phyloP scores from a whole-genome alignment of 2,888 invertebrate genomes.

The Drosophila fungiperda region DNA sequence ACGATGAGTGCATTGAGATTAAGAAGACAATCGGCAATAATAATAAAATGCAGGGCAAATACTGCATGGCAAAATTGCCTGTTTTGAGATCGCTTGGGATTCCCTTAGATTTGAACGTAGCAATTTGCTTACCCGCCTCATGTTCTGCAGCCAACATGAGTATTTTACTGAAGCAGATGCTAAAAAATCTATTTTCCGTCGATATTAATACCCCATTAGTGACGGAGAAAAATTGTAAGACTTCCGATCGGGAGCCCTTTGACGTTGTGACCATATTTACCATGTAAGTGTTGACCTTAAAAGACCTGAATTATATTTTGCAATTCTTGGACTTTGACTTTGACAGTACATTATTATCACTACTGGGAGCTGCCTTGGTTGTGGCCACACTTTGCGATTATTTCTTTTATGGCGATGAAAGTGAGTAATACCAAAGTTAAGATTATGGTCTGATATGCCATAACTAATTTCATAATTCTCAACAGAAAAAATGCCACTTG shows the following conservation, averaged over 20 bases:
- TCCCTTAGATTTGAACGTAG: slow-evolving; percentile 33
- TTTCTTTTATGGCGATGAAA: slow-evolving; percentile 29
- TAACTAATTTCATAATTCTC: slow-evolving; percentile 10
- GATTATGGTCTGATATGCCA: slow-evolving; percentile 25
- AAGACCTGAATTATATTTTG: neutral
- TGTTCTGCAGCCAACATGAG: slow-evolving; percentile 53
- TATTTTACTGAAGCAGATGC: slow-evolving; percentile 23
- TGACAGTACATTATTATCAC: slow-evolving; percentile 26
- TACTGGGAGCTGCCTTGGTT: slow-evolving; percentile 30
- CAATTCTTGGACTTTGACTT: neutral
- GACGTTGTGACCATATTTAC: slow-evolving; percentile 64
- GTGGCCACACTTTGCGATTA: slow-evolving; percentile 59
- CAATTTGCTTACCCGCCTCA: slow-evolving; percentile 64
- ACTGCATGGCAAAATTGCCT: slow-evolving; percentile 30
- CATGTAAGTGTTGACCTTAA: slow-evolving; percentile 61
- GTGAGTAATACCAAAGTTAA: slow-evolving; percentile 15
- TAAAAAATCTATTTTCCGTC: slow-evolving; percentile 13
- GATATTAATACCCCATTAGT: slow-evolving; percentile 11
- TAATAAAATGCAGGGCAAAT: slow-evolving; percentile 45
- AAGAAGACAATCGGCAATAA: slow-evolving; percentile 14
- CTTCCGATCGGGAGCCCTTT: slow-evolving; percentile 28
- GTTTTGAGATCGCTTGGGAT: no score
- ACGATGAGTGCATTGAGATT: slow-evolving; percentile 83
- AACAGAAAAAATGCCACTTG: slow-evolving; percentile 31
- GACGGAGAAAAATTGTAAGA: slow-evolving; percentile 21